Conservation (phyloP, 2,797 vertebrate species). For the Cirrhinus molitorella region DNA sequence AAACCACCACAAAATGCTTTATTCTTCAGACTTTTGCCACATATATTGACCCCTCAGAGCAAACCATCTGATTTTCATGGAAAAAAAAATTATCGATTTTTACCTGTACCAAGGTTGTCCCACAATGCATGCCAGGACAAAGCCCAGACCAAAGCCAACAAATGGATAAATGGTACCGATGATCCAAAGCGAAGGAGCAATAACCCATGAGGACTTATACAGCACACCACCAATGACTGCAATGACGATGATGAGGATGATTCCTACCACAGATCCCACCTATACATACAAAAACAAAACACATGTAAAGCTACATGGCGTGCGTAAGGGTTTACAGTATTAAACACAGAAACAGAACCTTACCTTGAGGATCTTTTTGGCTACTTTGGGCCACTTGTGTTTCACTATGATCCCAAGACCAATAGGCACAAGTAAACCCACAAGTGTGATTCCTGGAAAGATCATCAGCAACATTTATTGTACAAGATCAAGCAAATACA, state of each 20-base stretch:
- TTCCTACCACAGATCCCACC: slow-evolving; percentile 88
- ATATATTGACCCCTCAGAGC: background rate
- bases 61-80: background rate
- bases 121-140: slow-evolving; percentile 85
- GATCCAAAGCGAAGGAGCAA: slow-evolving; percentile 89
- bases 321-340: background rate
- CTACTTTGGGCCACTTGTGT: slow-evolving; percentile 82
- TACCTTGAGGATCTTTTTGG: slow-evolving; percentile 92
- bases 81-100: background rate
- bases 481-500: background rate
- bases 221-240: slow-evolving; percentile 91
- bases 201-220: slow-evolving; percentile 92
- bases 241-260: slow-evolving; percentile 83
- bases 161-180: slow-evolving; percentile 91
- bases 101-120: slow-evolving; percentile 92
- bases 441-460: slow-evolving; percentile 86
- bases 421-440: slow-evolving; percentile 87
- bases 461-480: slow-evolving; percentile 13
- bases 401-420: slow-evolving; percentile 86
- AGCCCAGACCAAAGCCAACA: slow-evolving; percentile 87
- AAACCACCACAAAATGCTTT: background rate
- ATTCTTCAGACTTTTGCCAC: background rate
- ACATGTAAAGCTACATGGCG: background rate
- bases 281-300: slow-evolving; percentile 63
- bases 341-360: slow-evolving; percentile 38